phyloP scores from a whole-genome alignment of 1,140 invertebrate genomes.

The Araneus ventricosus region DNA sequence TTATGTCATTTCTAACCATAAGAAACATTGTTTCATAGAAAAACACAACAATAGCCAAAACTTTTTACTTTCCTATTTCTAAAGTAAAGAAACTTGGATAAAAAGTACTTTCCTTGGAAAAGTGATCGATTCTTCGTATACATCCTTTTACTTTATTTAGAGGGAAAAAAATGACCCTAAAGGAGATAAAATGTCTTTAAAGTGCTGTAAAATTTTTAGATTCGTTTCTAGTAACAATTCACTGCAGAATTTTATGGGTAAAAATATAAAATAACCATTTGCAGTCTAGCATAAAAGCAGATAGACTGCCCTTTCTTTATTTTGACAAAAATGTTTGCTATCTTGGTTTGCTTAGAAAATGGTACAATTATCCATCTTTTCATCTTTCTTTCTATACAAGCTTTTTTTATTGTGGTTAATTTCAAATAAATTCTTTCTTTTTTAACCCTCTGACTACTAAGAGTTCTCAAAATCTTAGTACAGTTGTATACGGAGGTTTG shows the following conservation, averaged over 20 bases:
- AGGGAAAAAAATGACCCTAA: not conserved
- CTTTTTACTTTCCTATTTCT: conserved; percentile 3
- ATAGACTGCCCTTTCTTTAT: too few species aligned
- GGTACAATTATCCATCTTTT: too few species aligned
- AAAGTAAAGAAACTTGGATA: conserved; percentile 1
- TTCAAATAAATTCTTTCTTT: too few species aligned
- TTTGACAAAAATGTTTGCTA: too few species aligned
- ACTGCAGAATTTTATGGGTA: not conserved
- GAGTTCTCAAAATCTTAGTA: too few species aligned
- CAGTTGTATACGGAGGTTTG: too few species aligned
- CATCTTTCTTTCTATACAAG: too few species aligned
- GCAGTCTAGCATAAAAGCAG: too few species aligned
- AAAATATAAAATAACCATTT: not conserved
- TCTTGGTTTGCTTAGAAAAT: too few species aligned
- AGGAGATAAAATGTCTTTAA: conserved; percentile 31
- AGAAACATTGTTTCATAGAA: not conserved
- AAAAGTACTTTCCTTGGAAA: not conserved
- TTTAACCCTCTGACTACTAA: too few species aligned
- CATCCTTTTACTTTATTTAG: conserved; percentile 28
- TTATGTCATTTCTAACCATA: not conserved
- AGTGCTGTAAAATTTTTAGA: not conserved
- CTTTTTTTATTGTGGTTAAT: too few species aligned
- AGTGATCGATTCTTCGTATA: not conserved
- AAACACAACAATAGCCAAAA: not conserved
- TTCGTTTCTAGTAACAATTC: not conserved